Evolutionary conservation across 2,888 invertebrate species (phyloP).

Genomic region (Polyommatus icarus): DNA sequence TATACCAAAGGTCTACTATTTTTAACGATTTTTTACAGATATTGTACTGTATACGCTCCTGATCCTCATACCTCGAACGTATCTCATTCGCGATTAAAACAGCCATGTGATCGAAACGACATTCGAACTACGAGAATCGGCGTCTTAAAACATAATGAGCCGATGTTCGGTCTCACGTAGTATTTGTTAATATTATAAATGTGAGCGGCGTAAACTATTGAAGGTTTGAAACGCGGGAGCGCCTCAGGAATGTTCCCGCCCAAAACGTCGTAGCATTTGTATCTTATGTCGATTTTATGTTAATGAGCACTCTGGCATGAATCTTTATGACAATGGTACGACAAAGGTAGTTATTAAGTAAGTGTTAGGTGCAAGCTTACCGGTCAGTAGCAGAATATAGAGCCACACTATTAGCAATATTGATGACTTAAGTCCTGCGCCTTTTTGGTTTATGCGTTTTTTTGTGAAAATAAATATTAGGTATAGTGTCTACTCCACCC

Average conservation of each 20-base stretch:
- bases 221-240: slow-evolving; percentile 6
- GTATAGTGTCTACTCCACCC: too few relatives aligned
- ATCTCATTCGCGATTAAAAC: background rate
- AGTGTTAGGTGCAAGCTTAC: background rate
- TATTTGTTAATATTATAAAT: slow-evolving; percentile 12
- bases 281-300: slow-evolving; percentile 6
- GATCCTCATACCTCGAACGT: background rate
- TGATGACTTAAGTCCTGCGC: too few relatives aligned
- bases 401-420: background rate
- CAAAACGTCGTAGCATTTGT: slow-evolving; percentile 1
- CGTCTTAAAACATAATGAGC: background rate
- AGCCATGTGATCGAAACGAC: background rate
- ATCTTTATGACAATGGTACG: background rate
- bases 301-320: background rate
- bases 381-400: background rate
- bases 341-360: background rate
- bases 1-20: too few relatives aligned
- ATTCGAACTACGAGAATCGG: background rate
- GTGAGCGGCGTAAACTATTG: slow-evolving; percentile 14
- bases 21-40: background rate
- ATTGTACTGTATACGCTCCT: too few relatives aligned
- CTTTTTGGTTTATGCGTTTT: too few relatives aligned
- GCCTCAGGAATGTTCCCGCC: slow-evolving; percentile 9
- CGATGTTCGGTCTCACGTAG: slow-evolving; percentile 5
- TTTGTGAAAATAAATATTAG: too few relatives aligned